Evolutionary conservation across 2,888 invertebrate species (phyloP).

Genomic region (Apeira syringaria): DNA sequence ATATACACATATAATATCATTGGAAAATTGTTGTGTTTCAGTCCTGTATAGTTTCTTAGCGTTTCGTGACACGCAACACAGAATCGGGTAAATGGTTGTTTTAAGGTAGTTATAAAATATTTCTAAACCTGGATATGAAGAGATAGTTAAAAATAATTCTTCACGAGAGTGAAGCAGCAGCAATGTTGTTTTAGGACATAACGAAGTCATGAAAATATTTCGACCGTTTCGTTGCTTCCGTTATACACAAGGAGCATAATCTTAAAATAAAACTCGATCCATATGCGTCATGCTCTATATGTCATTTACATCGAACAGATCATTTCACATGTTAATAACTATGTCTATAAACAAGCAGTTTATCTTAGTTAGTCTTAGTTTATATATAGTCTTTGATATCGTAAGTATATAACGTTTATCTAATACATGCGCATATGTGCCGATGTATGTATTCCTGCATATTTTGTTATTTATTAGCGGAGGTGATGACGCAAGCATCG

Average conservation of each 20-base stretch:
- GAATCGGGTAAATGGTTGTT: too few species aligned
- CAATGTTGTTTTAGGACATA: neutral
- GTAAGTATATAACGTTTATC: neutral
- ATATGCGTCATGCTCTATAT: conserved; percentile 31
- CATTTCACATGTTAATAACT: conserved; percentile 5
- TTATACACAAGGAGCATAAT: conserved; percentile 44
- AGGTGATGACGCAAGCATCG: conserved; percentile 31
- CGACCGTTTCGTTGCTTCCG: conserved; percentile 40
- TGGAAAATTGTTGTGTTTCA: too few species aligned
- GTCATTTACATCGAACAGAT: conserved; percentile 16
- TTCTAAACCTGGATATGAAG: too few species aligned
- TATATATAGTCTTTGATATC: neutral
- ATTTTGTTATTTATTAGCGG: conserved; percentile 20
- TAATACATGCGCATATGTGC: neutral
- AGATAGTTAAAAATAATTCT: too few species aligned
- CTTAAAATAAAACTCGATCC: conserved; percentile 46
- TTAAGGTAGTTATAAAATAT: too few species aligned
- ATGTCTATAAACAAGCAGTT: conserved; percentile 2
- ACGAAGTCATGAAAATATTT: conserved; percentile 3
- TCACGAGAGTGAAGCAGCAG: too few species aligned
- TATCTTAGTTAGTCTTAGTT: too few species aligned
- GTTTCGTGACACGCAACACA: too few species aligned
- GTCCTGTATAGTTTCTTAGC: too few species aligned
- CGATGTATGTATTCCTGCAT: conserved; percentile 2
- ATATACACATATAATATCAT: too few species aligned